phyloP scores from a whole-genome alignment of 2,888 invertebrate species.

The Loripinus fragilis region DNA sequence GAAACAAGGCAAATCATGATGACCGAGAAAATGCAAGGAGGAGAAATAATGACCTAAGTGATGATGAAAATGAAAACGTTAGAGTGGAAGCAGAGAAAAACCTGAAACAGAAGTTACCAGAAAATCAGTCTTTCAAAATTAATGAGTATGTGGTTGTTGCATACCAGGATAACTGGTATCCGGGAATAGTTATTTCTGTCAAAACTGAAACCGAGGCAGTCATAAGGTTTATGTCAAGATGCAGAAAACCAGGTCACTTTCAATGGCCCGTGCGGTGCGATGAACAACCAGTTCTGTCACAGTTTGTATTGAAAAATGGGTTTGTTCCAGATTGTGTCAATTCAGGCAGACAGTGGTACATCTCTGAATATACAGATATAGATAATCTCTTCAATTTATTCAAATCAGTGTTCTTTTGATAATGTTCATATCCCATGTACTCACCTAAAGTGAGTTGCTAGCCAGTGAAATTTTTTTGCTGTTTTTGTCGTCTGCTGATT shows the following conservation, averaged over 20 bases:
- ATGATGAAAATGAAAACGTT: background rate
- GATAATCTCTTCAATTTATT: background rate
- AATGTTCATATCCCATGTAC: background rate
- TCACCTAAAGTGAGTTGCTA: background rate
- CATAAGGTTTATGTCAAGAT: slow-evolving; percentile 19
- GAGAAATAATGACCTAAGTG: background rate
- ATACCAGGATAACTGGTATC: slow-evolving; percentile 34
- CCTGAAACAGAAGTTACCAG: slow-evolving; percentile 28
- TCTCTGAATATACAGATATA: slow-evolving; percentile 16
- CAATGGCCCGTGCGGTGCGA: slow-evolving; percentile 23
- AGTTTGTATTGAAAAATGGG: slow-evolving; percentile 26
- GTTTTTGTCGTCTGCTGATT: background rate
- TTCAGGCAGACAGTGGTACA: slow-evolving; percentile 34
- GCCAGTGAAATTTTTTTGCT: background rate
- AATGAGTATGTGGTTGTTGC: slow-evolving; percentile 26
- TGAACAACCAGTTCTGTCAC: slow-evolving; percentile 25
- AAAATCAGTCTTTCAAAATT: background rate
- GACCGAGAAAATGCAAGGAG: too few species aligned
- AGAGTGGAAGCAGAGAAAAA: background rate
- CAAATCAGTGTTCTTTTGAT: background rate
- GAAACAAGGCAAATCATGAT: background rate
- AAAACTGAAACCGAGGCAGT: background rate
- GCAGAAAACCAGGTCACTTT: slow-evolving; percentile 18
- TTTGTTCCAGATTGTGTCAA: slow-evolving; percentile 41
- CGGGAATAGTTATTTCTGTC: slow-evolving; percentile 11